Percentiles rank a stretch among this genome's conserved stretches.
These are phyloP conservation scores for Columba guinea DNA, from an alignment of 2,797 vertebrate species.

Conservation along the genomic window DNA sequence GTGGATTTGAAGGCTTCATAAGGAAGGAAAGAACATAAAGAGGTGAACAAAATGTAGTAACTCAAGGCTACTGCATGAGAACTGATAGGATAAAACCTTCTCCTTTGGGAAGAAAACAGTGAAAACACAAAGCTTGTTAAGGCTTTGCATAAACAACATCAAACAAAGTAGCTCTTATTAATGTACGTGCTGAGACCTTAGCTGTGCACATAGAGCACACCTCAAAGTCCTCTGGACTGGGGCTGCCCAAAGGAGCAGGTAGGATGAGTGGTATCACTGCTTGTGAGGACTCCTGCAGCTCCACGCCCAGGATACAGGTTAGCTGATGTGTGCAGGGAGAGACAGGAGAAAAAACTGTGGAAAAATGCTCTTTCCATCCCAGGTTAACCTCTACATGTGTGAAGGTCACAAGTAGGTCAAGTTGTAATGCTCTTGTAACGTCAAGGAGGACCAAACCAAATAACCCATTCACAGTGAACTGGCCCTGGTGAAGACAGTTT, in stretches of 20 bases:
- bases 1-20: background rate
- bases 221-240: rapidly evolving
- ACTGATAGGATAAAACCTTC: background rate
- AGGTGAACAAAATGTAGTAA: background rate
- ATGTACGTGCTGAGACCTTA: background rate
- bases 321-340: background rate
- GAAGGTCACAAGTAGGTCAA: background rate
- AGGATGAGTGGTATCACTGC: background rate
- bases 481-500: background rate
- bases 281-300: background rate
- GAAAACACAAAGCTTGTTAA: background rate
- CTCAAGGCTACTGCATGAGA: background rate
- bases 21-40: background rate
- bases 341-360: rapidly evolving
- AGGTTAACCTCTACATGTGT: background rate
- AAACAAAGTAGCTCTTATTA: background rate
- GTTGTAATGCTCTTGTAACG: background rate
- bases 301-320: too few species aligned
- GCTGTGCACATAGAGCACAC: background rate
- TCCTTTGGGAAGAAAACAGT: background rate
- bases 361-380: background rate
- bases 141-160: rapidly evolving
- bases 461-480: background rate
- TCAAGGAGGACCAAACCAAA: background rate
- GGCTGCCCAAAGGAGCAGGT: background rate